Percentiles rank a stretch among this genome's conserved stretches.
Conservation (phyloP, 2,797 vertebrate species). For the Hydrophis major region DNA sequence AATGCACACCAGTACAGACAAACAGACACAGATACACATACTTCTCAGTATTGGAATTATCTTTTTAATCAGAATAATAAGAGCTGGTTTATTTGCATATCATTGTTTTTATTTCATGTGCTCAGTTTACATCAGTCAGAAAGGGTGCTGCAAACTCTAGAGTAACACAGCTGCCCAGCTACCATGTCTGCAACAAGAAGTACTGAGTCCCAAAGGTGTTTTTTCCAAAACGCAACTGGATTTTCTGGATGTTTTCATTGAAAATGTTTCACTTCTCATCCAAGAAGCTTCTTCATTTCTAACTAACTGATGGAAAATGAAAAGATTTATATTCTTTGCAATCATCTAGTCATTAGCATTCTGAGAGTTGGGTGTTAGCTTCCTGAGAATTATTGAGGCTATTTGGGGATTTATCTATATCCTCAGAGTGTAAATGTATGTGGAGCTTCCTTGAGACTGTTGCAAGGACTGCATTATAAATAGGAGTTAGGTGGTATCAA, state of each 20-base stretch:
- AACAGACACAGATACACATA: not conserved
- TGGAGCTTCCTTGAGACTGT: not conserved
- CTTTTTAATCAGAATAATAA: not conserved
- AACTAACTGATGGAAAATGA: not conserved
- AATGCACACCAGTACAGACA: not conserved
- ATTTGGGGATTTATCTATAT: not conserved
- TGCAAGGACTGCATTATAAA: not conserved
- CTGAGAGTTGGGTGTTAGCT: not conserved
- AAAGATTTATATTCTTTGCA: not conserved
- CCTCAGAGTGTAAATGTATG: not conserved
- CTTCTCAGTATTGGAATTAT: not conserved
- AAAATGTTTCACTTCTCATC: not conserved
- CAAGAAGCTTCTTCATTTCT: not conserved
- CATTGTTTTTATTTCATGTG: not conserved
- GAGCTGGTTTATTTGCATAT: not conserved
- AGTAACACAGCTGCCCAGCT: not conserved
- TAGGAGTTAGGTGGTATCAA: not conserved
- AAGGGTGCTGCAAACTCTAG: not conserved
- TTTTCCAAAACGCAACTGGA: not conserved
- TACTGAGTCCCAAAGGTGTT: not conserved
- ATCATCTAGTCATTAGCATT: not conserved
- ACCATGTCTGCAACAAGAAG: not conserved
- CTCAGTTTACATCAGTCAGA: not conserved
- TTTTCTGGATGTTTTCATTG: not conserved
- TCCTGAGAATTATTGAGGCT: not conserved